Conservation (phyloP, 2,888 invertebrate species). For the Myopa testacea region DNA sequence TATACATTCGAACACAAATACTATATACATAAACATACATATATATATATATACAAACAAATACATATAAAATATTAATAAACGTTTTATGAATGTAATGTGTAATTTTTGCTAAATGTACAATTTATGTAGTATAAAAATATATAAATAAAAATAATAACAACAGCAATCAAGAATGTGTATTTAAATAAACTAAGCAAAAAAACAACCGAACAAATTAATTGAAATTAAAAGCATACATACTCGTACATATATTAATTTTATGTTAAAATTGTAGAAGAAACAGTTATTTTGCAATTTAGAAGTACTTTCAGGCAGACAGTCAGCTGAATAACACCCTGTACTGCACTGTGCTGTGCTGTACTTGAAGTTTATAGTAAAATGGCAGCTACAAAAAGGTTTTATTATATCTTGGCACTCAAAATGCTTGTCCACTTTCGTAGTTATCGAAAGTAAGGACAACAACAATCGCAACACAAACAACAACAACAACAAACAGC, state of each 20-base stretch:
- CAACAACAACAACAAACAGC: neutral
- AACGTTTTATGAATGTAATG: conserved; percentile 21
- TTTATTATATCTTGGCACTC: conserved; percentile 42
- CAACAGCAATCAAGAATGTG: neutral
- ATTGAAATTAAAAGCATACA: too few species aligned
- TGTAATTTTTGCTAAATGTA: conserved; percentile 35
- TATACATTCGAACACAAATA: conserved; percentile 28
- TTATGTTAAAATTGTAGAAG: neutral
- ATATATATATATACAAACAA: conserved; percentile 43
- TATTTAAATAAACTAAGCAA: neutral
- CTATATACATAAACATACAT: conserved; percentile 41
- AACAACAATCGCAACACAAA: neutral
- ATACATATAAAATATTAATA: conserved; percentile 13
- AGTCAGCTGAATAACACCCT: conserved; percentile 15
- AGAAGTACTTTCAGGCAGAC: conserved; percentile 13
- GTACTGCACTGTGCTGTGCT: neutral
- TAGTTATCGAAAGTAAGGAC: conserved; percentile 23
- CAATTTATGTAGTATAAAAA: conserved; percentile 35
- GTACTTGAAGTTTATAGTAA: conserved; percentile 34
- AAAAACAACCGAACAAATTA: too few species aligned
- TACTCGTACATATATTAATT: neutral
- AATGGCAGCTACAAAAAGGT: conserved; percentile 43
- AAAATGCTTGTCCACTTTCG: conserved; percentile 38
- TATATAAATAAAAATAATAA: conserved; percentile 4
- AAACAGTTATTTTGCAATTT: conserved; percentile 3